A percentile compares a stretch with the other conserved stretches of the same genome.
Conservation (phyloP, 92 coral and sea anemone genomes). For the Zoanthus solanderi region DNA sequence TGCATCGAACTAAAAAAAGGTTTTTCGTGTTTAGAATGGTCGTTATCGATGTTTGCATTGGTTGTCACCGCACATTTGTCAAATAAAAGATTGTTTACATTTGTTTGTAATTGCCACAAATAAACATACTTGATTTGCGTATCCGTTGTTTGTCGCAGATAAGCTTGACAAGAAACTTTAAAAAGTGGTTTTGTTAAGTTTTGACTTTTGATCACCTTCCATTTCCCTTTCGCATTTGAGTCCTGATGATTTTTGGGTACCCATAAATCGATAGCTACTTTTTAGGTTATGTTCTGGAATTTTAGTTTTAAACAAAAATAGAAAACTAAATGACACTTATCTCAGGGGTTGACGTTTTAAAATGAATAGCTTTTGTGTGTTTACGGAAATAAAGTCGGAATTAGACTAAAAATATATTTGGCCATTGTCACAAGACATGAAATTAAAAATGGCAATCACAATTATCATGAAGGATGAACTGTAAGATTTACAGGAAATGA, state of each 20-base stretch:
- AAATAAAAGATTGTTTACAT: constrained; percentile 19
- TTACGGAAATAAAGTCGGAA: not conserved
- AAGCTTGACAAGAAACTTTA: not conserved
- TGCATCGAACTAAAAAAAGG: not conserved
- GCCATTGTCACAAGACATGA: too few species aligned
- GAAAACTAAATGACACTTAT: not conserved
- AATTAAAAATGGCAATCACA: too few species aligned
- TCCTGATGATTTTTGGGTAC: too few species aligned
- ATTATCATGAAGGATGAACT: too few species aligned
- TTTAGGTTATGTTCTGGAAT: not conserved
- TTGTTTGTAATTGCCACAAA: constrained; percentile 8
- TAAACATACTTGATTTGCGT: not conserved
- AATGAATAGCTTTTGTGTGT: not conserved
- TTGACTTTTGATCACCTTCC: not conserved
- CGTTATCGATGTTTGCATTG: not conserved
- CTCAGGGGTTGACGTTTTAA: not conserved
- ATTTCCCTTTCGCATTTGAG: not conserved
- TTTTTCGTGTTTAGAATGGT: constrained; percentile 9
- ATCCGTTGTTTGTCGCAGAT: not conserved
- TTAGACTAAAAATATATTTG: too few species aligned
- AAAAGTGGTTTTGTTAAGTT: not conserved
- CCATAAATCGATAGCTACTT: not conserved
- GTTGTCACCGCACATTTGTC: not conserved
- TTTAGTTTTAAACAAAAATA: not conserved
- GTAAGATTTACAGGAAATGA: too few species aligned